Conservation (phyloP, 2,888 invertebrate genomes). For the Parnassius orleans region DNA sequence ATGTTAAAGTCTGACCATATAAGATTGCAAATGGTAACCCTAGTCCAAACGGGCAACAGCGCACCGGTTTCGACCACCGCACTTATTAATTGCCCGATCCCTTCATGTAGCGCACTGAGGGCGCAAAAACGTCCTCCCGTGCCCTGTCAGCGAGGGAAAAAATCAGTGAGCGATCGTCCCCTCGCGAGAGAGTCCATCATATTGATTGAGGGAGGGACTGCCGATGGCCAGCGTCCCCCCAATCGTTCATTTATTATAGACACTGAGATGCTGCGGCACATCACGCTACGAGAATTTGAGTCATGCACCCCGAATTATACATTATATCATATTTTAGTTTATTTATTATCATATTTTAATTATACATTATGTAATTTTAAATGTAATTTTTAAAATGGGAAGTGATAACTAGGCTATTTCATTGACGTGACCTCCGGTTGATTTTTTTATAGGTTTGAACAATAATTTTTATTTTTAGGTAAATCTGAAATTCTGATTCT, state of each 20-base stretch:
- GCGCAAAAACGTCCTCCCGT: slow-evolving; percentile 79
- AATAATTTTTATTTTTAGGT: too few species aligned
- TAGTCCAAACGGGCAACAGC: slow-evolving; percentile 20
- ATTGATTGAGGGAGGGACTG: slow-evolving; percentile 82
- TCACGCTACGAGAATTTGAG: slow-evolving; percentile 33
- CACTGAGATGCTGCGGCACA: slow-evolving; percentile 69
- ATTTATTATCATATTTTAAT: too few species aligned
- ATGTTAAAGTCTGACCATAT: slow-evolving; percentile 1
- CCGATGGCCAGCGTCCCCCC: slow-evolving; percentile 79
- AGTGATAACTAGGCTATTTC: too few species aligned
- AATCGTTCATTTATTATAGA: slow-evolving; percentile 81
- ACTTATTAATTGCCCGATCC: slow-evolving; percentile 78
- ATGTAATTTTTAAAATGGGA: too few species aligned
- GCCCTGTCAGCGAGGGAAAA: slow-evolving; percentile 80
- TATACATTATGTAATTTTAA: too few species aligned
- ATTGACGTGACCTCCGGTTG: too few species aligned
- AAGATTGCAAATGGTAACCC: slow-evolving; percentile 24
- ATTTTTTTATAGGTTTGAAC: too few species aligned
- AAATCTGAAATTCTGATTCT: too few species aligned
- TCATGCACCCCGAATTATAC: slow-evolving; percentile 15
- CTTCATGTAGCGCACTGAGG: slow-evolving; percentile 66
- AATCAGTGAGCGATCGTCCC: slow-evolving; percentile 82
- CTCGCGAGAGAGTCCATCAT: slow-evolving; percentile 81
- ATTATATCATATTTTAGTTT: slow-evolving; percentile 46
- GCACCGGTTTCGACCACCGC: slow-evolving; percentile 48